Evolutionary conservation across 1,140 invertebrate genomes (phyloP), one percentile per base, ranked within the genome.

Genomic region (Grapholita molesta): DNA sequence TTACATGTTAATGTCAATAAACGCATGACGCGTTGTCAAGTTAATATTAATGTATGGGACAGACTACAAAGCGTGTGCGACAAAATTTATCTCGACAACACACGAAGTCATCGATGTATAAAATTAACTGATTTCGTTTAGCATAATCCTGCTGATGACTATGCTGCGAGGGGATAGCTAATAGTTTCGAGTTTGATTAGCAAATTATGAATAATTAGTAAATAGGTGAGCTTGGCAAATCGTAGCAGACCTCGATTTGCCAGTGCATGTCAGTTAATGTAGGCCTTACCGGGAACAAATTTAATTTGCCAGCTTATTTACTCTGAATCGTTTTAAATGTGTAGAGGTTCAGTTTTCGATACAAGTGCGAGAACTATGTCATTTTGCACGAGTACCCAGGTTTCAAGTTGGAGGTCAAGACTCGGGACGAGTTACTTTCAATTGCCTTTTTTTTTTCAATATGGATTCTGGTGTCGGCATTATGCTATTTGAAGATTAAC

Each of bases 151-250:
- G 18, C 18, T 9, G 42, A 48, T 48, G 42, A 48, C 42, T 21
- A 48, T 48, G 42, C 18, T 48, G 21, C 12, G n/a, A 48, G 42
- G 42, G 42, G 28, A 30, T 38, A 38, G 35, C n/a, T 48, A n/a
- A n/a, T n/a, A 42, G 38, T 42, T 42, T n/a, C 38, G 15, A 18
- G 15, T 48, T 18, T 48, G 21, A 48, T 48, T 48, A 48, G 42
- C 42, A 48, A 48, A 48, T 57, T 33, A 68, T 25, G 35, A 35
- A 61, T 30, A 69, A 38, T 38, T 55, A 65, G 30, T 21, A 55
- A 69, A 5, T 28, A 55, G 25, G 57, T 65, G 15, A 70, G 48
- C 12, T 70, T 48, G 42, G 42, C 42, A 18, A 48, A 48, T 48
- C n/a, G 42, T n/a, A 48, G 42, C 18, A n/a, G n/a, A n/a, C n/a